Evolutionary conservation across 2,888 invertebrate species (phyloP).

Genomic region (Notocelia uddmanniana): DNA sequence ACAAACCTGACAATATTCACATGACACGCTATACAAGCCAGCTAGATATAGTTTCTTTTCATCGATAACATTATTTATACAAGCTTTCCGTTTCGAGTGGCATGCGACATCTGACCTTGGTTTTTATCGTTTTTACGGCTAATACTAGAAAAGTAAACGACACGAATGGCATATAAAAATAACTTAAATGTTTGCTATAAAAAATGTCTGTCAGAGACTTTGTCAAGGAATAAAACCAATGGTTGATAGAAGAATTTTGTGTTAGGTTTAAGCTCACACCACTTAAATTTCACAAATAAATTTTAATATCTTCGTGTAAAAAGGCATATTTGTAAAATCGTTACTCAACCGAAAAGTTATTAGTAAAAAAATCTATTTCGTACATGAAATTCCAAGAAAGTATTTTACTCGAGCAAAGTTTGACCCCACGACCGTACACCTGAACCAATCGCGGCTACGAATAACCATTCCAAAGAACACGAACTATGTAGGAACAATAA

Average conservation of each 20-base stretch:
- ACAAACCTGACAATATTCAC: slow-evolving; percentile 14
- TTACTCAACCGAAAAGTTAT: too few relatives aligned
- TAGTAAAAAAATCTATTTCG: too few relatives aligned
- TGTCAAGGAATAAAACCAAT: slow-evolving; percentile 16
- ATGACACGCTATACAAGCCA: slow-evolving; percentile 28
- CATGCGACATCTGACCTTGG: slow-evolving; percentile 41
- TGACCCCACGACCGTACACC: too few relatives aligned
- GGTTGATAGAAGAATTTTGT: background rate
- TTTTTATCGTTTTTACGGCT: slow-evolving; percentile 27
- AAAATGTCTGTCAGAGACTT: slow-evolving; percentile 27
- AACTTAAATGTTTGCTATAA: slow-evolving; percentile 25
- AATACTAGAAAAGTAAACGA: slow-evolving; percentile 44
- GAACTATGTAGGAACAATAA: slow-evolving; percentile 2
- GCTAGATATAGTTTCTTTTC: background rate
- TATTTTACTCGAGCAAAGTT: too few relatives aligned
- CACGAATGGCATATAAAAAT: slow-evolving; percentile 41
- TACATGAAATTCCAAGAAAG: too few relatives aligned
- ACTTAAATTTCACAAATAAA: too few relatives aligned
- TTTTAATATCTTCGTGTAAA: too few relatives aligned
- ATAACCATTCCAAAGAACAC: background rate
- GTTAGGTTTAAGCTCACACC: too few relatives aligned
- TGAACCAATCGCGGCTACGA: too few relatives aligned
- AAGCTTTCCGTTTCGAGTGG: slow-evolving; percentile 31
- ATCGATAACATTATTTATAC: slow-evolving; percentile 31
- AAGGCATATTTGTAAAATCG: too few relatives aligned